Conservation (phyloP, 2,797 vertebrate genomes). For the Cetoscarus ocellatus region DNA sequence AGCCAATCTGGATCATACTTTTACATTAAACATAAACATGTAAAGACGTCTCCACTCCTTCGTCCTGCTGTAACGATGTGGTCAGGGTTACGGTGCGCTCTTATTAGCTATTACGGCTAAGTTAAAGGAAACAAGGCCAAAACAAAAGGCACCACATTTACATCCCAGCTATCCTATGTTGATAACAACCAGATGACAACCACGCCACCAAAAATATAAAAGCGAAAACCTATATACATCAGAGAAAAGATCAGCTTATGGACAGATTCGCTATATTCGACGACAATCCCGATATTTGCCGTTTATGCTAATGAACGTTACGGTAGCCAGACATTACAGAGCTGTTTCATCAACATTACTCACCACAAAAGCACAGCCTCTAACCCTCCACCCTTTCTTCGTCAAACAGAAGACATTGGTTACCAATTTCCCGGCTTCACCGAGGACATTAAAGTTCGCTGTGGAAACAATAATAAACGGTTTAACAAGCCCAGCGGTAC, state of each 20-base stretch:
- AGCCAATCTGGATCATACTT: neutral
- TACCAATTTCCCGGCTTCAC: neutral
- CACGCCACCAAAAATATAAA: neutral
- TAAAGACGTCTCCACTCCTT: no score
- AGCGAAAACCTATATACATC: neutral
- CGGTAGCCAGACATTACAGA: constrained; percentile 35
- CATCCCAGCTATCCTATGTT: neutral
- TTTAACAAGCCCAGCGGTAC: constrained; percentile 13
- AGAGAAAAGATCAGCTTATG: neutral
- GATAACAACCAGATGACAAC: neutral
- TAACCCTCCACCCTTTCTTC: constrained; percentile 48
- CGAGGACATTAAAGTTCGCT: constrained; percentile 4
- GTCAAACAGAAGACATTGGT: constrained; percentile 57
- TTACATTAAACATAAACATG: neutral
- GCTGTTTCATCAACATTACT: constrained; percentile 31
- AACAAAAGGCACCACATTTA: neutral
- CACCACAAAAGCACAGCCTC: constrained; percentile 66
- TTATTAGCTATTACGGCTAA: constrained; percentile 17
- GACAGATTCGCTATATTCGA: neutral
- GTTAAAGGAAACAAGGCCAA: constrained; percentile 16
- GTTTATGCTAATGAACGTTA: constrained; percentile 30
- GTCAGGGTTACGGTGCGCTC: neutral
- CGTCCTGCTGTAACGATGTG: no score
- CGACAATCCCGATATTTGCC: constrained; percentile 31
- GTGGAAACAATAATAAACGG: neutral